Evolutionary conservation across 1,140 invertebrate genomes (phyloP).

Genomic region (Oedothorax gibbosus): DNA sequence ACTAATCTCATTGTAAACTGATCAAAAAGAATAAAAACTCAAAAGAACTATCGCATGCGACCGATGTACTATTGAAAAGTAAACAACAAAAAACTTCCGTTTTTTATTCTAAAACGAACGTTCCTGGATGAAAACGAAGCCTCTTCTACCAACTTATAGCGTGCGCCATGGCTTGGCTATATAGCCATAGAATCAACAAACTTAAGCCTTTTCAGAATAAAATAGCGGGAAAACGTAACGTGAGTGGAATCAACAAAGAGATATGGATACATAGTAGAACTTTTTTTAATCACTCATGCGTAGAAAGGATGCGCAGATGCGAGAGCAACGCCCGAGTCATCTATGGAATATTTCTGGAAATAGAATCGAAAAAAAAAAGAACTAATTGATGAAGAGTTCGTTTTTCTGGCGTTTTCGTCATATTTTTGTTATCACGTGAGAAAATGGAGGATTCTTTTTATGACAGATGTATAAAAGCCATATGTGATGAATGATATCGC

Average conservation of each 20-base stretch:
- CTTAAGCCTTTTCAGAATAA: background rate
- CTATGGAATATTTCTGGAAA: conserved; percentile 20
- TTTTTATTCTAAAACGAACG: background rate
- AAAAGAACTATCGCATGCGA: conserved; percentile 2
- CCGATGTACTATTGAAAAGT: background rate
- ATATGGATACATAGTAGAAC: background rate
- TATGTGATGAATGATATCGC: conserved; percentile 6
- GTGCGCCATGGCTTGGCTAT: too few relatives aligned
- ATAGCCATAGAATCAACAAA: background rate
- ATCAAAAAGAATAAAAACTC: background rate
- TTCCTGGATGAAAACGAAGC: background rate
- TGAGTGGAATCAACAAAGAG: conserved; percentile 10
- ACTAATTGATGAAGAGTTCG: conserved; percentile 1
- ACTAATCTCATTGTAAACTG: too few relatives aligned
- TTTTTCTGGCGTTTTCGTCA: conserved; percentile 1
- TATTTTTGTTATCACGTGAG: conserved; percentile 29
- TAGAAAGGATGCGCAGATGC: conserved; percentile 16
- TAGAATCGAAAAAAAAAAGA: conserved; percentile 25
- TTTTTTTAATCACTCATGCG: conserved; percentile 23
- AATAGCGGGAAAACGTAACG: conserved; percentile 17
- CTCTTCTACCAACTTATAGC: background rate
- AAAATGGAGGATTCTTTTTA: background rate
- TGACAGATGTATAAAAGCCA: background rate
- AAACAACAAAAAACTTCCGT: conserved; percentile 8
- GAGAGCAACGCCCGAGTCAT: conserved; percentile 31